These are phyloP conservation scores for Axea sp. DNA, from an alignment of 2,888 invertebrate genomes.

Conservation along the genomic window DNA sequence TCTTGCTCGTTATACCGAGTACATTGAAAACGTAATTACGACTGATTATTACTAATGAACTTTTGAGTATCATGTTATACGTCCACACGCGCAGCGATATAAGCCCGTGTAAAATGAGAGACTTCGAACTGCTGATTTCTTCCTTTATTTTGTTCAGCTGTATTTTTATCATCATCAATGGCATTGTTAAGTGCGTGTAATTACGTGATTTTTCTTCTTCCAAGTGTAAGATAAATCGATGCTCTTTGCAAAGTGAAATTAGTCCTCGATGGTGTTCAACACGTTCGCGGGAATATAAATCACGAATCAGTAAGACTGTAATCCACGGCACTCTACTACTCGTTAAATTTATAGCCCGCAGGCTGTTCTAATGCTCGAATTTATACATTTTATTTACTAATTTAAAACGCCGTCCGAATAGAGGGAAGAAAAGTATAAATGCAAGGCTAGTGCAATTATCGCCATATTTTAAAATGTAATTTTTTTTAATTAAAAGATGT, in stretches of 20 bases:
- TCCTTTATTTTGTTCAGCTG: background rate
- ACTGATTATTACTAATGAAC: constrained; percentile 54
- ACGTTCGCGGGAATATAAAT: constrained; percentile 45
- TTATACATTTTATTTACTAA: constrained; percentile 49
- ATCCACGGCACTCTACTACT: constrained; percentile 19
- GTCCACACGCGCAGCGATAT: background rate
- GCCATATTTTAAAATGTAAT: too few species aligned
- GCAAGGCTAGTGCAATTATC: too few species aligned
- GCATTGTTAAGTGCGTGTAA: constrained; percentile 33
- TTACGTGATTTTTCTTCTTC: constrained; percentile 30
- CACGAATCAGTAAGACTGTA: constrained; percentile 38
- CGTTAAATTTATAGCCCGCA: constrained; percentile 40
- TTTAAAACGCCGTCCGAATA: constrained; percentile 15
- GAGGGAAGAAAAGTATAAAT: background rate
- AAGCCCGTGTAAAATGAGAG: background rate
- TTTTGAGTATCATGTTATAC: constrained; percentile 10
- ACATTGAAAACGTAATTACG: constrained; percentile 41
- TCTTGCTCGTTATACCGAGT: constrained; percentile 22
- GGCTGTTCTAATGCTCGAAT: constrained; percentile 45
- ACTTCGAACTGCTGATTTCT: background rate
- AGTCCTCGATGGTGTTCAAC: constrained; percentile 39
- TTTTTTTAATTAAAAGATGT: too few species aligned
- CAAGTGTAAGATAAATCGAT: constrained; percentile 37
- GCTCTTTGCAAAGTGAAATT: constrained; percentile 27
- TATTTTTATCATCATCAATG: constrained; percentile 13